These are phyloP conservation scores for Podarcis siculus DNA, from an alignment of 2,797 vertebrate species.

Conservation along the genomic window DNA sequence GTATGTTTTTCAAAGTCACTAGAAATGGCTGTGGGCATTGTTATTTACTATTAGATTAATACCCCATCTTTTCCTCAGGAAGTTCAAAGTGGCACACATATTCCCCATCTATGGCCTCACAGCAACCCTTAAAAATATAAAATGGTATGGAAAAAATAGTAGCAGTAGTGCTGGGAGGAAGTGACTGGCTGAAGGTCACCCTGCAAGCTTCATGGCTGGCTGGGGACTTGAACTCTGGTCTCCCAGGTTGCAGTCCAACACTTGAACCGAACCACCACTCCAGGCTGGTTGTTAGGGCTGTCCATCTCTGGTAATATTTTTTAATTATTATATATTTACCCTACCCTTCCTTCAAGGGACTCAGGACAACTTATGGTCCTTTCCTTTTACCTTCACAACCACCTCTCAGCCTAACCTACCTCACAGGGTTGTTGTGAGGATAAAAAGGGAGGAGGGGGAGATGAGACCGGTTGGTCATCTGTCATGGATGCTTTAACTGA, in stretches of 20 bases:
- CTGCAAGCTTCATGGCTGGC: no score
- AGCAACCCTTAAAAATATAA: no score
- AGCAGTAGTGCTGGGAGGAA: no score
- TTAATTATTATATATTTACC: neutral
- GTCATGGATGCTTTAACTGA: no score
- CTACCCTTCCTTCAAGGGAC: neutral
- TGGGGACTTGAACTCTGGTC: no score
- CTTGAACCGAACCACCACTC: no score
- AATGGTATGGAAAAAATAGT: no score
- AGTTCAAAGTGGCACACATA: neutral
- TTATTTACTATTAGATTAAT: neutral
- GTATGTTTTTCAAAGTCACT: slow-evolving; percentile 3
- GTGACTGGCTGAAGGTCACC: no score
- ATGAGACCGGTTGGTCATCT: no score
- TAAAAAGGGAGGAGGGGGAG: neutral
- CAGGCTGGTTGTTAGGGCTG: neutral
- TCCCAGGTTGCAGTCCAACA: no score
- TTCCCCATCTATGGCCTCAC: slow-evolving; percentile 1
- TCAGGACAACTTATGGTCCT: neutral
- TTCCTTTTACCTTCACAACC: neutral
- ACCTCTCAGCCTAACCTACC: neutral
- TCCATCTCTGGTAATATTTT: neutral
- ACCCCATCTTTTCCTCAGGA: no score
- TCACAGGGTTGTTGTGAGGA: neutral
- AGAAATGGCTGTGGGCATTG: slow-evolving; percentile 11